A percentile compares a stretch with the other conserved stretches of the same genome.
These are phyloP conservation scores for Limenitis arthemis DNA, from an alignment of 2,888 invertebrate genomes.

Conservation along the genomic window DNA sequence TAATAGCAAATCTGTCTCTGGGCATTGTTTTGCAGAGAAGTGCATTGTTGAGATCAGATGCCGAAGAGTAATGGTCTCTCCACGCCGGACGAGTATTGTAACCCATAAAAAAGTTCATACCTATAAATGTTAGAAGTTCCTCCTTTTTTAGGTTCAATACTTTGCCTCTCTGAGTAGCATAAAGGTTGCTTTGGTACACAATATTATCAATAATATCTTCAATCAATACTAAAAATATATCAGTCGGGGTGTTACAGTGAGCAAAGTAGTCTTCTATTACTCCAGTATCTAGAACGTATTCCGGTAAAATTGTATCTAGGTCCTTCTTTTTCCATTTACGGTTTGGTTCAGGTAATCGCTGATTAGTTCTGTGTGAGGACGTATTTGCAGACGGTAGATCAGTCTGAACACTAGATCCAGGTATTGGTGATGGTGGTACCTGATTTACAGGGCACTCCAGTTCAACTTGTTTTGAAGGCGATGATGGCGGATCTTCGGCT, in stretches of 20 bases:
- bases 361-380: conserved; percentile 22
- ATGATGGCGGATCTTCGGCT: conserved; percentile 21
- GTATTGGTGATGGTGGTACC: conserved; percentile 26
- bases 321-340: conserved; percentile 25
- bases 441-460: conserved; percentile 23
- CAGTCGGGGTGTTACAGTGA: conserved; percentile 23
- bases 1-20: conserved; percentile 26
- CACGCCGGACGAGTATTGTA: conserved; percentile 23
- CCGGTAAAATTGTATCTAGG: conserved; percentile 22
- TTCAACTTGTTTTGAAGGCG: conserved; percentile 21
- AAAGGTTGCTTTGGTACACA: conserved; percentile 26
- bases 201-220: conserved; percentile 24
- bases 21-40: conserved; percentile 24
- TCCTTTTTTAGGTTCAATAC: conserved; percentile 27
- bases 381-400: conserved; percentile 25
- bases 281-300: conserved; percentile 23
- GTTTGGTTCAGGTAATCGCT: conserved; percentile 24
- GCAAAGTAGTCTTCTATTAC: conserved; percentile 25
- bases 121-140: conserved; percentile 27
- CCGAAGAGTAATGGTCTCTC: conserved; percentile 24
- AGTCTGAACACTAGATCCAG: conserved; percentile 23
- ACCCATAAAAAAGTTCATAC: conserved; percentile 22
- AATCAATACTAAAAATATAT: conserved; percentile 27
- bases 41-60: conserved; percentile 23
- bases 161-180: conserved; percentile 26